These are phyloP conservation scores for Perizoma affinitatum DNA, from an alignment of 2,888 invertebrate genomes.

Conservation along the genomic window DNA sequence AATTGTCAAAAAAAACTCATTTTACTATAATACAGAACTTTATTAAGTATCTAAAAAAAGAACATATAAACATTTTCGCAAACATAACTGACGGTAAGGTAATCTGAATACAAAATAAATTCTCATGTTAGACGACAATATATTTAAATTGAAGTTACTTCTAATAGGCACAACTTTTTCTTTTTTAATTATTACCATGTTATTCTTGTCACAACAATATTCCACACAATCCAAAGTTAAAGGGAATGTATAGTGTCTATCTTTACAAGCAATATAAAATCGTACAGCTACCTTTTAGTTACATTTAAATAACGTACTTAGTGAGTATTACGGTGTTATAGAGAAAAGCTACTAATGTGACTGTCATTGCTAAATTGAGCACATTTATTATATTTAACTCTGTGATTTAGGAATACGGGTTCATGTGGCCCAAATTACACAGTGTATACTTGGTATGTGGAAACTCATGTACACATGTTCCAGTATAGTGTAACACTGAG, in stretches of 20 bases:
- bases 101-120: constrained; percentile 28
- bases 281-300: constrained; percentile 7
- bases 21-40: constrained; percentile 48
- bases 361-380: constrained; percentile 25
- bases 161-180: constrained; percentile 27
- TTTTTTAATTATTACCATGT: constrained; percentile 10
- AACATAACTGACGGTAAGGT: constrained; percentile 43
- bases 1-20: not conserved
- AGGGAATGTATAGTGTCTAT: constrained; percentile 25
- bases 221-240: constrained; percentile 16
- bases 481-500: too few species aligned
- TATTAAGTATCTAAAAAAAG: constrained; percentile 45
- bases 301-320: constrained; percentile 12
- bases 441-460: too few species aligned
- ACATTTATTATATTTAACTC: not conserved
- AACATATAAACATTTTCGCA: constrained; percentile 52
- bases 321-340: constrained; percentile 28
- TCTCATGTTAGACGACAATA: constrained; percentile 11
- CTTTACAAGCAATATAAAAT: constrained; percentile 20
- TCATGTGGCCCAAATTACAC: too few species aligned
- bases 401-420: too few species aligned
- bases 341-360: constrained; percentile 11
- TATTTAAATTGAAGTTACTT: constrained; percentile 4
- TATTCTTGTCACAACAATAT: constrained; percentile 8
- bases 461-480: too few species aligned